These are phyloP conservation scores for Esox lucius DNA, from an alignment of 2,797 vertebrate genomes.

Conservation along the genomic window DNA sequence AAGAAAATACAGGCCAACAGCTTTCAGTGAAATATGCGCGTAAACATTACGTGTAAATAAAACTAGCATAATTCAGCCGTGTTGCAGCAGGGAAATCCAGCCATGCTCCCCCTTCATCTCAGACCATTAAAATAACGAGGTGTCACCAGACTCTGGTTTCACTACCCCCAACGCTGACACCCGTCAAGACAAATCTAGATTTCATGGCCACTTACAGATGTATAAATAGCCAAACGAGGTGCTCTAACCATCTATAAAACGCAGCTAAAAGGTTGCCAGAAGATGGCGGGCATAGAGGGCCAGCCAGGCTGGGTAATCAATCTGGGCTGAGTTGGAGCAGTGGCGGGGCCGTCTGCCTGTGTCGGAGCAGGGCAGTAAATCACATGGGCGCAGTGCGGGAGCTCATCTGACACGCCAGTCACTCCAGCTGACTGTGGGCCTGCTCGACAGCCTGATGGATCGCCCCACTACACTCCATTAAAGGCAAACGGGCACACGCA, in stretches of 20 bases:
- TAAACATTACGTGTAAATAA: slow-evolving; percentile 51
- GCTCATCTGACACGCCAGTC: slow-evolving; percentile 66
- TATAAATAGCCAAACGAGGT: slow-evolving; percentile 84
- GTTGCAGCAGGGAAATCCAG: slow-evolving; percentile 54
- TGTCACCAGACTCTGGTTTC: slow-evolving; percentile 67
- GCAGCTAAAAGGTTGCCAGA: slow-evolving; percentile 79
- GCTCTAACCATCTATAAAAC: slow-evolving; percentile 81
- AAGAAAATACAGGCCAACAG: slow-evolving; percentile 24
- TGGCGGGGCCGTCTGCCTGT: background rate
- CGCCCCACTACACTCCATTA: slow-evolving; percentile 78
- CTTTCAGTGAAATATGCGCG: slow-evolving; percentile 51
- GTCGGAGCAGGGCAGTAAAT: slow-evolving; percentile 69
- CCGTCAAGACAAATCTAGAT: slow-evolving; percentile 83
- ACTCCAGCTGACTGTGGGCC: slow-evolving; percentile 72
- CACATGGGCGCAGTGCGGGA: slow-evolving; percentile 62
- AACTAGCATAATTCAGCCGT: slow-evolving; percentile 50
- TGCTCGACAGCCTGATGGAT: slow-evolving; percentile 77
- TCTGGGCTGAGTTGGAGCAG: slow-evolving; percentile 62
- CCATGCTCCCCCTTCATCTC: slow-evolving; percentile 60
- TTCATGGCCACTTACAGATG: slow-evolving; percentile 84
- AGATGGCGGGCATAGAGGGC: slow-evolving; percentile 73
- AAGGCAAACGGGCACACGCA: slow-evolving; percentile 67
- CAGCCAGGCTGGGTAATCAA: slow-evolving; percentile 69
- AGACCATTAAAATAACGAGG: slow-evolving; percentile 78
- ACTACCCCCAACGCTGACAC: slow-evolving; percentile 64